Conservation (phyloP, 1,140 invertebrate genomes). For the Pinna nobilis region DNA sequence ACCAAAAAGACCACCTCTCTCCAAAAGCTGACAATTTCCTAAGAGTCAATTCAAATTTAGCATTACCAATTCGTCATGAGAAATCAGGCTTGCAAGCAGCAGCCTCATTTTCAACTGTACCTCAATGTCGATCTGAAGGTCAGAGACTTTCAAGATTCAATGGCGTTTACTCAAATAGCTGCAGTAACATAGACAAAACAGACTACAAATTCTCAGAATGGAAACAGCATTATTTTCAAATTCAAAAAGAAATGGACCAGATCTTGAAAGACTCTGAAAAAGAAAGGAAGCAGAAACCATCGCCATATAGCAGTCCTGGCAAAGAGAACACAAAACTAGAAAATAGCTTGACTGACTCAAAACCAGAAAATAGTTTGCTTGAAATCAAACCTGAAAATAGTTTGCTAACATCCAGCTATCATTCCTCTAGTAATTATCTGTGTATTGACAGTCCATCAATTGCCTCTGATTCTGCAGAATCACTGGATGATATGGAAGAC, state of each 20-base stretch:
- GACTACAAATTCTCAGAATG: slow-evolving; percentile 62
- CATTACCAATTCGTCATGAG: not conserved
- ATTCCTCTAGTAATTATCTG: not conserved
- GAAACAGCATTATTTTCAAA: slow-evolving; percentile 66
- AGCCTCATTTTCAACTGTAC: slow-evolving; percentile 2
- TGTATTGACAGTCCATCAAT: no score
- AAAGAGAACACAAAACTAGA: not conserved
- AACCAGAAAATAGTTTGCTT: not conserved
- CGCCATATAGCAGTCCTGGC: not conserved
- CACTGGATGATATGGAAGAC: slow-evolving; percentile 36
- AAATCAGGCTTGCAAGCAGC: not conserved
- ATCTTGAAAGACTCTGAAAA: slow-evolving; percentile 50
- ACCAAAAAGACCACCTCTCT: not conserved
- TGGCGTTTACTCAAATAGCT: slow-evolving; percentile 27
- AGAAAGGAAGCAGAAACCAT: slow-evolving; percentile 10
- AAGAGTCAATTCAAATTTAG: slow-evolving; percentile 19
- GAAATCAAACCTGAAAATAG: not conserved
- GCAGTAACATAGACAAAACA: slow-evolving; percentile 30
- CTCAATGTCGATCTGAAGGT: not conserved
- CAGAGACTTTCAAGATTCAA: no score
- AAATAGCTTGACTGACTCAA: not conserved
- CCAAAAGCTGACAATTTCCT: slow-evolving; percentile 7
- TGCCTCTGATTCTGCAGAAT: slow-evolving; percentile 30
- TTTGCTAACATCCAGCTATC: slow-evolving; percentile 1
- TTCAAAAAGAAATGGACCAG: slow-evolving; percentile 69